Evolutionary conservation across 2,797 vertebrate species (phyloP), one percentile per base, ranked within the genome.

Genomic region (Anguilla obscura): DNA sequence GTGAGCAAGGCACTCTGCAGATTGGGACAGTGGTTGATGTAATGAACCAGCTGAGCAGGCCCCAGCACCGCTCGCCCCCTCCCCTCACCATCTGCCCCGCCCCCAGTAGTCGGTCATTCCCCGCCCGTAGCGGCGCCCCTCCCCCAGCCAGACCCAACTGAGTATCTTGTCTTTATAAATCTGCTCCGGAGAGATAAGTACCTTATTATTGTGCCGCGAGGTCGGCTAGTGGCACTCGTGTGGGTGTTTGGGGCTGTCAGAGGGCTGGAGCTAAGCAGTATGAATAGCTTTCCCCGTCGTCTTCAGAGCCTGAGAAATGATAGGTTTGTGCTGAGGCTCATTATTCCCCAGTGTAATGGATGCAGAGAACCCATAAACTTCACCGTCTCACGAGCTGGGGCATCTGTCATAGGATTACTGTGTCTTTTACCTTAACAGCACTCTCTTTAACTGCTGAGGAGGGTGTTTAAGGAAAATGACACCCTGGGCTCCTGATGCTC

Each of bases 391-490:
- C 36, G 93, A 90, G 92, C 93, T 89, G 90, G 90, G 88, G 92
- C 90, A 90, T 85, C 89, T 79, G 90, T 91, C 87, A 91, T 92
- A 91, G 92, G 92, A 86, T 88, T 92, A 89, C 92, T 89, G 90
- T 88, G 90, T 91, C 91, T 93, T 89, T 92, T 90, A 92, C 88
- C 87, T 84, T 90, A 91, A 92, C 91, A 87, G 91, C 89, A 85
- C 86, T 91, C 89, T 71, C 60, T 93, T 93, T 93, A 92, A 92
- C 91, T 85, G 89, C 90, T 86, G 85, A 92, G 91, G 89, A 92
- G 91, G 89, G 92, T 93, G 91, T 94, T 95, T 93, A 94, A 93
- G 91, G 91, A 94, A 94, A 69, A 94, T 93, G 90, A 94, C 92
- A 94, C 92, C 92, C 91, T 89, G 90, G 90, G 91, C 93, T 90